Base-by-base conservation (phyloP, 2,113 vertebrate species). In the Ploceus nigricollis region DNA sequence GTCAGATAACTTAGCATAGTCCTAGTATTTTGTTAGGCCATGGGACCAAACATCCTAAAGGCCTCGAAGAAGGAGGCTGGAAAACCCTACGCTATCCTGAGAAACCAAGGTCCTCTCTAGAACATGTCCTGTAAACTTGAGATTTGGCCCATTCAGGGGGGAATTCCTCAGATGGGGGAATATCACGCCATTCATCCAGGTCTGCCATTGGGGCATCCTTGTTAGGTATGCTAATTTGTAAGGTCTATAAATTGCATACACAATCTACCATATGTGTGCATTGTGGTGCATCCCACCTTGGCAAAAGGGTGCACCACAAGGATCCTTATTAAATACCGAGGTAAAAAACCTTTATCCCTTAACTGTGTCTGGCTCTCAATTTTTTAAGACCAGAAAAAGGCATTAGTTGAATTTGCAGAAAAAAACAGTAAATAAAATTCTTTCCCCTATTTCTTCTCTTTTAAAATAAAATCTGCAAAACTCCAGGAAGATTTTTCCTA, bases 391-490 rank as follows among this genome's bases (percentile, higher is more conserved):
- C 31, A 53, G 48, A 25, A 65, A 53, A 44, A 35, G 7, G 15
- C 9, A 53, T 30, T 24, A 30, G 39, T 35, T 13, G 37, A 88
- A 81, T 88, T 57, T 45, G 45, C 66, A 75, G 40, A 20, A 61
- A 72, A 69, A 87, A 84, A 3, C 9, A 79, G 40, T 39, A 77
- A 85, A 80, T 72, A 96, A 82, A 75, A 35, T 97, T 82, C 18
- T 87, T 93, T 94, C 65, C 78, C 51, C 87, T 96, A 83, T 61
- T 78, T 87, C 60, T 90, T 78, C 27, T 91, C 82, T 78, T 82
- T 90, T 80, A 88, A 89, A 93, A 87, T 71, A 94, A 95, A 90
- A 95, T 63, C 92, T 92, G 47, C 47, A 82, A 70, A 96, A 90
- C 80, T 93, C 66, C 27, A 71, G 64, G 72, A 93, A 96, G 93